Conservation (phyloP, 1,140 invertebrate genomes). For the Drosophila saltans region DNA sequence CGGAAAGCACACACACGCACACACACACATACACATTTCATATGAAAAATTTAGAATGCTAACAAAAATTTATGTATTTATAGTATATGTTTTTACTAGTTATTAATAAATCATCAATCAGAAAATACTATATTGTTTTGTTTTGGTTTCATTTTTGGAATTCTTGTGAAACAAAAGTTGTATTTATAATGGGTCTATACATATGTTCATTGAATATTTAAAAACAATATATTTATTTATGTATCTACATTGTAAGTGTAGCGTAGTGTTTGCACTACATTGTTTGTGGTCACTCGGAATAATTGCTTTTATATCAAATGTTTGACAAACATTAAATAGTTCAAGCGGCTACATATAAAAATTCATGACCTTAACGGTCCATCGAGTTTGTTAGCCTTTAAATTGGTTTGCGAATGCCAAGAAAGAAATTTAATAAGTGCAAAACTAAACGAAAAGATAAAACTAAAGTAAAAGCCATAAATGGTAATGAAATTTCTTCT, state of each 20-base stretch:
- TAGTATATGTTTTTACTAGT: conserved; percentile 1
- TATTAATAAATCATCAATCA: conserved; percentile 9
- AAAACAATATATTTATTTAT: background rate
- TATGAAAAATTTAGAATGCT: conserved; percentile 5
- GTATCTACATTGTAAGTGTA: background rate
- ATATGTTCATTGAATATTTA: conserved; percentile 7
- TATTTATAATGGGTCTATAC: background rate
- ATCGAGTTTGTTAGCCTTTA: background rate
- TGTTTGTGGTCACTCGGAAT: conserved; percentile 5
- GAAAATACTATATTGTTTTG: background rate
- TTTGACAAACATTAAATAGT: background rate
- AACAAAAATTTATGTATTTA: background rate
- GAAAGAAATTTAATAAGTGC: no score
- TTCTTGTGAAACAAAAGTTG: background rate
- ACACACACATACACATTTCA: background rate
- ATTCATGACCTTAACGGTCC: background rate
- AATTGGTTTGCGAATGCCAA: background rate
- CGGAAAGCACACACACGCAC: background rate
- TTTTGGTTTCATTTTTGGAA: background rate
- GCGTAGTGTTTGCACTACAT: background rate
- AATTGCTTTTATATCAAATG: background rate
- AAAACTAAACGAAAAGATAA: no score
- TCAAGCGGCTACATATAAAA: background rate
- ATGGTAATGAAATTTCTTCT: no score
- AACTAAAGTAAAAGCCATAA: no score